Conservation (phyloP, 2,113 vertebrate genomes). For the Neogobius melanostomus region DNA sequence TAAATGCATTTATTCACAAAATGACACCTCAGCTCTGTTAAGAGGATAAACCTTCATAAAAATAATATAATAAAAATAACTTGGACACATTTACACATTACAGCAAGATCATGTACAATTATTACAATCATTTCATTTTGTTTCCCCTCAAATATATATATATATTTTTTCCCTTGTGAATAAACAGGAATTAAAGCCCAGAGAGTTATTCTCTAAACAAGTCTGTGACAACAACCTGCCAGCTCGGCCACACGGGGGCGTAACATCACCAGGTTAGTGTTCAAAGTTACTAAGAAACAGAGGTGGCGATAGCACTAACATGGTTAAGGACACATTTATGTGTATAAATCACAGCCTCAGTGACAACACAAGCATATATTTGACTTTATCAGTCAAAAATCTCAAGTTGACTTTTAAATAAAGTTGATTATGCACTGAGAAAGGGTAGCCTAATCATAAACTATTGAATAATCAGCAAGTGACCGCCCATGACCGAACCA, state of each 20-base stretch:
- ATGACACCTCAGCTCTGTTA: constrained; percentile 81
- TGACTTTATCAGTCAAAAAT: constrained; percentile 48
- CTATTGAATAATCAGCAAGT: constrained; percentile 43
- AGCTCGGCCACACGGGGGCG: constrained; percentile 55
- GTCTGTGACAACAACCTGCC: constrained; percentile 62
- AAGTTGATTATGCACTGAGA: constrained; percentile 37
- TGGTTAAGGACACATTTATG: constrained; percentile 63
- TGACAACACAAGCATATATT: constrained; percentile 43
- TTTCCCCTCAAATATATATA: constrained; percentile 60
- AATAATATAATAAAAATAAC: constrained; percentile 88
- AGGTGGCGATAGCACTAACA: constrained; percentile 58
- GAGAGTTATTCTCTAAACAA: constrained; percentile 73
- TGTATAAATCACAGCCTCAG: constrained; percentile 52
- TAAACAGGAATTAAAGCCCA: constrained; percentile 79
- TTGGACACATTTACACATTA: constrained; percentile 84
- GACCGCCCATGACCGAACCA: constrained; percentile 48
- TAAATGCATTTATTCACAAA: constrained; percentile 86
- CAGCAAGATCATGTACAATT: constrained; percentile 84
- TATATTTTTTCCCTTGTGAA: constrained; percentile 70
- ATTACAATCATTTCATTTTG: constrained; percentile 83
- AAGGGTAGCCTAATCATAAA: constrained; percentile 30
- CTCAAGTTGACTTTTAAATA: constrained; percentile 45
- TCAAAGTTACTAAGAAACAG: constrained; percentile 74
- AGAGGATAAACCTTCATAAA: constrained; percentile 82
- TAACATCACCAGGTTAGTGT: constrained; percentile 65